A percentile compares a stretch with the other conserved stretches of the same genome.
Evolutionary conservation across 2,888 invertebrate species (phyloP).

Genomic region (Drosophila differens): DNA sequence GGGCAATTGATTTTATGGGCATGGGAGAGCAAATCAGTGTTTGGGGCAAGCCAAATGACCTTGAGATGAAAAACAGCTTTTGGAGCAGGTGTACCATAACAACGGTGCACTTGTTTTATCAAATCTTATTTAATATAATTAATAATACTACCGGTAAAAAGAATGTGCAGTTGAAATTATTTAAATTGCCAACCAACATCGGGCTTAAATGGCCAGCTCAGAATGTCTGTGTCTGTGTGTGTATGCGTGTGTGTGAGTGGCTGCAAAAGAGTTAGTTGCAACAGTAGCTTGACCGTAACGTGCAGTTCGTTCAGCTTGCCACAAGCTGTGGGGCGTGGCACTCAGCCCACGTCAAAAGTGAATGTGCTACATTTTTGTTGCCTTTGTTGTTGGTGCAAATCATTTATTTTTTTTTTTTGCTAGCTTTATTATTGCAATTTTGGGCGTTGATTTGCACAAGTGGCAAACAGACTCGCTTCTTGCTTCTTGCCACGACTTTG

Average conservation of each 20-base stretch:
- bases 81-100: background rate
- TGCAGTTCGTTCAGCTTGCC: constrained; percentile 44
- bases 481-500: constrained; percentile 38
- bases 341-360: constrained; percentile 67
- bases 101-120: constrained; percentile 8
- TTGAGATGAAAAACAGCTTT: constrained; percentile 38
- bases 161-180: constrained; percentile 54
- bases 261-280: constrained; percentile 34
- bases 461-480: constrained; percentile 37
- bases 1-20: constrained; percentile 55
- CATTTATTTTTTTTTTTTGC: constrained; percentile 46
- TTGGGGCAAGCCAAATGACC: constrained; percentile 49
- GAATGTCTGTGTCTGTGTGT: constrained; percentile 34
- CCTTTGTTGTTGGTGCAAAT: constrained; percentile 45
- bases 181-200: constrained; percentile 51
- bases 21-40: constrained; percentile 8
- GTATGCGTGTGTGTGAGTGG: constrained; percentile 24
- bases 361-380: constrained; percentile 63
- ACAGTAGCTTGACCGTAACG: constrained; percentile 58
- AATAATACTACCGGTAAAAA: constrained; percentile 42
- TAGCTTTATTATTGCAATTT: constrained; percentile 72
- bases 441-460: constrained; percentile 58
- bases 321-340: constrained; percentile 66
- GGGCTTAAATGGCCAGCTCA: constrained; percentile 35
- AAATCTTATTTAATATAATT: constrained; percentile 59